Evolutionary conservation across 2,113 vertebrate species (phyloP).

Genomic region (Columbina picui): DNA sequence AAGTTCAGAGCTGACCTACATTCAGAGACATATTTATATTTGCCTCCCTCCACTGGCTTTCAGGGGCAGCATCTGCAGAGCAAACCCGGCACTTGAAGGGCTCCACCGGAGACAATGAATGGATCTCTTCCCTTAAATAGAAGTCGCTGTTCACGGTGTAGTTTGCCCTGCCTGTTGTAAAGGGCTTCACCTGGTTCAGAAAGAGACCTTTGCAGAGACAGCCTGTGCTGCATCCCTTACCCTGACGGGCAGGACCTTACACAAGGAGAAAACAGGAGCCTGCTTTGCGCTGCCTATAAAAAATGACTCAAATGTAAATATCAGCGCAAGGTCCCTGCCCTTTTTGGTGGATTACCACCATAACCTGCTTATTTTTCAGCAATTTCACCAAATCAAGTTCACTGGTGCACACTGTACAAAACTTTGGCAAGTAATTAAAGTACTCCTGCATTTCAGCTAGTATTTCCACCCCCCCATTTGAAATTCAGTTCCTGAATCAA

Average conservation of each 20-base stretch:
- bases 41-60: background rate
- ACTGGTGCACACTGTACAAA: background rate
- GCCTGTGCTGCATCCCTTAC: fast-evolving
- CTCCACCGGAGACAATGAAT: background rate
- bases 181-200: background rate
- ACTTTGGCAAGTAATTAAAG: background rate
- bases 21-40: background rate
- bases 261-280: background rate
- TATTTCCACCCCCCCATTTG: fast-evolving
- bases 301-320: fast-evolving
- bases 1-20: constrained; percentile 43
- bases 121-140: background rate
- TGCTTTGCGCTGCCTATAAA: fast-evolving
- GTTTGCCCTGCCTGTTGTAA: background rate
- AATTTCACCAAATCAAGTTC: background rate
- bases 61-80: background rate
- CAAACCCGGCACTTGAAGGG: background rate
- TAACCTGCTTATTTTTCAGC: background rate
- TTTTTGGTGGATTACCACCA: background rate
- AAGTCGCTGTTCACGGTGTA: fast-evolving
- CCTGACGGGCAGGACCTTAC: background rate
- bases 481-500: background rate
- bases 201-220: background rate
- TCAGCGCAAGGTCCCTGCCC: background rate
- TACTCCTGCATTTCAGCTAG: background rate